phyloP scores from a whole-genome alignment of 2,113 vertebrate genomes.

The Hypocryptadius cinnamomeus region DNA sequence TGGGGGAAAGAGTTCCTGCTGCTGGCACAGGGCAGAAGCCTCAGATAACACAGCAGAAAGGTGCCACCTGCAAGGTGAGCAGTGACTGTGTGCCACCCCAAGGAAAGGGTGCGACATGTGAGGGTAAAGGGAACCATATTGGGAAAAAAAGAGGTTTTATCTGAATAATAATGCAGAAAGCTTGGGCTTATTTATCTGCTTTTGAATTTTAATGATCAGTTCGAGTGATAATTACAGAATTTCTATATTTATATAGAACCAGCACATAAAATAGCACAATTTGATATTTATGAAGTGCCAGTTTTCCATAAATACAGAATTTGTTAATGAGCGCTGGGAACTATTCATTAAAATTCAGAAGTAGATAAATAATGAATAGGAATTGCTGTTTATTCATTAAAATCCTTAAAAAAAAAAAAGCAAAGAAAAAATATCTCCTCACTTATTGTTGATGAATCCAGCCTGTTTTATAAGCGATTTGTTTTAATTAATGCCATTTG shows the following conservation, averaged over 20 bases:
- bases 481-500: conserved; percentile 63
- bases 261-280: conserved; percentile 66
- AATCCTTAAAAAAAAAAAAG: background rate
- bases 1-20: background rate
- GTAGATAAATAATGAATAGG: conserved; percentile 69
- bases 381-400: conserved; percentile 67
- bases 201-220: conserved; percentile 74
- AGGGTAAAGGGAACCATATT: background rate
- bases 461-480: conserved; percentile 30
- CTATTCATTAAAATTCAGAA: conserved; percentile 71
- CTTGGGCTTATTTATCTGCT: conserved; percentile 67
- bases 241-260: conserved; percentile 74
- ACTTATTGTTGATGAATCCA: conserved; percentile 52
- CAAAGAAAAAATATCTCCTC: background rate
- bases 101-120: background rate
- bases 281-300: conserved; percentile 74
- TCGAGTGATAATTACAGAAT: conserved; percentile 73
- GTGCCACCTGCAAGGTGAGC: background rate
- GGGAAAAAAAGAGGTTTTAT: conserved; percentile 23
- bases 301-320: conserved; percentile 72
- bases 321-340: conserved; percentile 72
- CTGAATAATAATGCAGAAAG: conserved; percentile 59
- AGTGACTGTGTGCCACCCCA: background rate
- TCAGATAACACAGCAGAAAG: background rate
- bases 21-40: background rate